Evolutionary conservation across 1,140 invertebrate genomes (phyloP), one percentile per base, ranked within the genome.

Genomic region (Drosophila sproati): DNA sequence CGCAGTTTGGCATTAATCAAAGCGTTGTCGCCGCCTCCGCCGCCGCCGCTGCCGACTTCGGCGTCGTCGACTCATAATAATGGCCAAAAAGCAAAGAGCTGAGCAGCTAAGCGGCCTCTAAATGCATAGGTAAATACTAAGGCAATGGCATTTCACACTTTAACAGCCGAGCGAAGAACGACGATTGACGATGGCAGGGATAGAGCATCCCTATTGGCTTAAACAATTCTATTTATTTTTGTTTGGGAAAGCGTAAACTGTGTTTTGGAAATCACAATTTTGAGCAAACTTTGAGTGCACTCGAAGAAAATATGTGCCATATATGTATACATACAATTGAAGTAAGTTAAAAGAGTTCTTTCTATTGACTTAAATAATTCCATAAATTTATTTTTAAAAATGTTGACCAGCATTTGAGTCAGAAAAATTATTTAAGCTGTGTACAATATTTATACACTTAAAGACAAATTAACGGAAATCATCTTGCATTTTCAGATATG

Each of bases 131-230:
- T 77, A 89, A 85, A 89, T 78, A 89, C 47, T 75, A 73, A 78
- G 72, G 74, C 86, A 81, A 73, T 82, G 83, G 82, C 80, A 89
- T 89, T 89, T 89, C 85, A 89, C 85, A 89, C 85, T 89, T 89
- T 89, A 89, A 89, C 85, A 89, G 85, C 72, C 78, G 74, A 80
- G 45, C 59, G 80, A 62, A 69, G 73, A 47, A 47, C 69, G 63
- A 12, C 10, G n/a, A 31, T 6, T 6, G 5, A 60, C 56, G 64
- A 70, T 5, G 55, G 54, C 73, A 63, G 73, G 48, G 54, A 67
- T 72, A 12, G 12, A 12, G 12, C 12, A 12, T 12, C 12, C 34
- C 67, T 82, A 80, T 88, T 87, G 83, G 77, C 81, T 86, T 81
- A 78, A 86, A 76, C 79, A 82, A 88, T 88, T 71, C 77, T 77